Conservation (phyloP, 2,888 invertebrate species). For the Limnephilus lunatus region DNA sequence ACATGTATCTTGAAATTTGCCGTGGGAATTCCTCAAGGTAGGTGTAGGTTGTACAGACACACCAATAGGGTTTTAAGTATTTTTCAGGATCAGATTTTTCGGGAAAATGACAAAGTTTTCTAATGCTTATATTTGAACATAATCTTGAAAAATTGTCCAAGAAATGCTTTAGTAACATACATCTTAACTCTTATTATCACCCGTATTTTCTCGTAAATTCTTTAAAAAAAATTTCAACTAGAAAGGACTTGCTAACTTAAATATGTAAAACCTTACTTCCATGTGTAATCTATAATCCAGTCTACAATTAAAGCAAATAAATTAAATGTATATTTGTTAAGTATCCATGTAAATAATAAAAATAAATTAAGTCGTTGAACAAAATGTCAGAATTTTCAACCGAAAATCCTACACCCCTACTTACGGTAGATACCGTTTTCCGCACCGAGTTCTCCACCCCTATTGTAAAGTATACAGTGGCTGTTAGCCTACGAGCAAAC, state of each 20-base stretch:
- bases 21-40: neutral
- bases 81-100: too few relatives aligned
- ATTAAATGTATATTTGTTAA: too few relatives aligned
- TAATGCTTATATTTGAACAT: neutral
- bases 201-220: too few relatives aligned
- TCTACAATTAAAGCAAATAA: too few relatives aligned
- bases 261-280: too few relatives aligned
- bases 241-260: too few relatives aligned
- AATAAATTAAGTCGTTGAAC: neutral
- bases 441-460: neutral
- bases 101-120: neutral
- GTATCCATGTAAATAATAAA: neutral
- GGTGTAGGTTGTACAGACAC: neutral
- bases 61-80: too few relatives aligned
- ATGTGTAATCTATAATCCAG: too few relatives aligned
- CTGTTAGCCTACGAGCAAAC: neutral
- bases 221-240: too few relatives aligned
- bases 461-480: conserved; percentile 2
- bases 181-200: too few relatives aligned
- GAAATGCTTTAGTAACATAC: too few relatives aligned
- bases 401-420: neutral
- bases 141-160: too few relatives aligned
- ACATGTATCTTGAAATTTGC: neutral
- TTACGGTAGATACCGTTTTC: neutral
- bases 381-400: neutral